phyloP scores from a whole-genome alignment of 1,140 invertebrate species.

The Centruroides vittatus region DNA sequence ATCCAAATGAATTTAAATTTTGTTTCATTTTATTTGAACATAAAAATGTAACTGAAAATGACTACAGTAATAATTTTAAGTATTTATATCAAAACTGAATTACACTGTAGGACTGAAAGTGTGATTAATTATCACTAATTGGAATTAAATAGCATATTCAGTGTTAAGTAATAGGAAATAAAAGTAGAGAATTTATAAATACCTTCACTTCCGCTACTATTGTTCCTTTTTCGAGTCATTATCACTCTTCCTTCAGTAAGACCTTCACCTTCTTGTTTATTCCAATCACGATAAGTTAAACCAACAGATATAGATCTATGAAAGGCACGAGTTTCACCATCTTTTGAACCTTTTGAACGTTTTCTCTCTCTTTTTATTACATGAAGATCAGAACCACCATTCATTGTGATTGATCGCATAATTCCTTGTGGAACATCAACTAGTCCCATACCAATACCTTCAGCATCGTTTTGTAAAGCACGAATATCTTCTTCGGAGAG shows the following conservation, averaged over 20 bases:
- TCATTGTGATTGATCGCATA: constrained; percentile 14
- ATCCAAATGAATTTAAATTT: too few relatives aligned
- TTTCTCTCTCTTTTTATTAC: constrained; percentile 6
- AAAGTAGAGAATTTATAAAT: neutral
- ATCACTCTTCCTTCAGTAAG: constrained; percentile 35
- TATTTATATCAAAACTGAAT: too few relatives aligned
- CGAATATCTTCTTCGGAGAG: constrained; percentile 19
- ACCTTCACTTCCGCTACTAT: constrained; percentile 51
- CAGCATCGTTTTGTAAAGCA: constrained; percentile 16
- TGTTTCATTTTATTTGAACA: too few relatives aligned
- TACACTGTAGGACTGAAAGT: too few relatives aligned
- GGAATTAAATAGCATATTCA: too few relatives aligned
- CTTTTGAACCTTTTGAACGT: constrained; percentile 32
- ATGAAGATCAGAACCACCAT: constrained; percentile 11
- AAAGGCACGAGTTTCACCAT: constrained; percentile 32
- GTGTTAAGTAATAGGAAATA: too few relatives aligned
- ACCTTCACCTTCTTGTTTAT: constrained; percentile 38
- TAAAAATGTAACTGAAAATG: too few relatives aligned
- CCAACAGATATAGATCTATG: constrained; percentile 52
- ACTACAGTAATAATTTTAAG: too few relatives aligned
- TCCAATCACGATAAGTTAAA: constrained; percentile 42
- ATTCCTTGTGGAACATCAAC: constrained; percentile 9
- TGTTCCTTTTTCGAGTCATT: constrained; percentile 49
- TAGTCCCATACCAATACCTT: constrained; percentile 6
- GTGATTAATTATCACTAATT: too few relatives aligned